Conservation (phyloP, 1,140 invertebrate genomes). For the Tetramorium alpestre region DNA sequence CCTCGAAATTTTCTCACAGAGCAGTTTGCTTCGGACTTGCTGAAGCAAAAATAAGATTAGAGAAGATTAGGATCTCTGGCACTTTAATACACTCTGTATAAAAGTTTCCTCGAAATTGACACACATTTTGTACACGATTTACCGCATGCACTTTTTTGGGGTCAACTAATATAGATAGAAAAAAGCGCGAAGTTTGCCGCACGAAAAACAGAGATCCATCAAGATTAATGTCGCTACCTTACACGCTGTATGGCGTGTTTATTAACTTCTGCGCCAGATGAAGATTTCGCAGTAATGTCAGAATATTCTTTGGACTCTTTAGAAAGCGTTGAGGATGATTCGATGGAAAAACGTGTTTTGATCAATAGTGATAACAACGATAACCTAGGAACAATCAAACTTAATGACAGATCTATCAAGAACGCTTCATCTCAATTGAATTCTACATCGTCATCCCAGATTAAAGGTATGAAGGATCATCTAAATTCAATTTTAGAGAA, state of each 20-base stretch:
- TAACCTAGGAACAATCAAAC: conserved; percentile 19
- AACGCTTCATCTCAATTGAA: conserved; percentile 1
- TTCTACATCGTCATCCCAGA: background rate
- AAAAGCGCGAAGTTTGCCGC: conserved; percentile 40
- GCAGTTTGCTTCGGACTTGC: too few relatives aligned
- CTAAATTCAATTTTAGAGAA: background rate
- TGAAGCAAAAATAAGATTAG: conserved; percentile 26
- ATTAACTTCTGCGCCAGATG: conserved; percentile 18
- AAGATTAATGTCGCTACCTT: conserved; percentile 36
- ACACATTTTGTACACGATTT: conserved; percentile 20
- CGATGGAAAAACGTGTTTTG: background rate
- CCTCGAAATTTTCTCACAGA: background rate
- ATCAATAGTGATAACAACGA: background rate
- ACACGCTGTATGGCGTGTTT: background rate
- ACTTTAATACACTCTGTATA: background rate
- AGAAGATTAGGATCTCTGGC: background rate
- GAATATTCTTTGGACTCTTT: conserved; percentile 74
- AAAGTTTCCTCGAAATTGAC: conserved; percentile 17
- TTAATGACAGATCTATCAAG: background rate
- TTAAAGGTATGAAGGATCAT: background rate
- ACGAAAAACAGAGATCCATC: conserved; percentile 26
- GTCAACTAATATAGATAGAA: conserved; percentile 21
- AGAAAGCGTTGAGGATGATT: conserved; percentile 55
- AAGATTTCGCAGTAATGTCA: conserved; percentile 67
- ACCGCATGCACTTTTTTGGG: background rate